A percentile compares a stretch with the other conserved stretches of the same genome.
Conservation (phyloP, 2,888 invertebrate species). For the Tuta absoluta region DNA sequence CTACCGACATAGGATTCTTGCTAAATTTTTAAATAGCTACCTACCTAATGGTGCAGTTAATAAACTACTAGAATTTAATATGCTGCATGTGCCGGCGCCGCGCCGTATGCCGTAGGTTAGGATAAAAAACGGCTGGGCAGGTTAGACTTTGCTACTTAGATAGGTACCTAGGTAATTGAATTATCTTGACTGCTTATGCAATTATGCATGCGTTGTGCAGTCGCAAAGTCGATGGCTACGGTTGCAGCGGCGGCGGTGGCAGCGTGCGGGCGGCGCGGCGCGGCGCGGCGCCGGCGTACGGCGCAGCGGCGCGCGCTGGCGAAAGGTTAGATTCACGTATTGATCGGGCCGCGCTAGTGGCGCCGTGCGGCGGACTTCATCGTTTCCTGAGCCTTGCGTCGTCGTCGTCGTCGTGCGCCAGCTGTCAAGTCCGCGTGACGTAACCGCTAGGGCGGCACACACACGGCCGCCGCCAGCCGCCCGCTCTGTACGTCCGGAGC, state of each 20-base stretch:
- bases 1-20: too few species aligned
- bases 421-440: slow-evolving; percentile 71
- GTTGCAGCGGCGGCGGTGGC: slow-evolving; percentile 3
- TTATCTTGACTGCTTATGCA: neutral
- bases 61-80: too few species aligned
- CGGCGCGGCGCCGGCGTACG: slow-evolving; percentile 27
- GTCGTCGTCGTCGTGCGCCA: too few species aligned
- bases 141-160: slow-evolving; percentile 34
- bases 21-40: too few species aligned
- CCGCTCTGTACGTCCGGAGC: slow-evolving; percentile 59
- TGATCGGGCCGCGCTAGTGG: slow-evolving; percentile 53
- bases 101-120: too few species aligned
- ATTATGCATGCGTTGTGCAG: neutral
- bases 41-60: too few species aligned
- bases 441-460: slow-evolving; percentile 66
- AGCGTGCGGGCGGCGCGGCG: slow-evolving; percentile 13
- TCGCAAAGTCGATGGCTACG: neutral
- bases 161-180: slow-evolving; percentile 5
- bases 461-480: slow-evolving; percentile 64
- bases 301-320: slow-evolving; percentile 28
- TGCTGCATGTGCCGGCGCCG: too few species aligned
- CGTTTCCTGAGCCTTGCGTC: slow-evolving; percentile 36
- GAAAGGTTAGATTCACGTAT: slow-evolving; percentile 37
- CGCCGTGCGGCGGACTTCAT: slow-evolving; percentile 38
- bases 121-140: too few species aligned